Evolutionary conservation across 2,797 vertebrate genomes (phyloP), one percentile per base, ranked within the genome.

Genomic region (Erpetoichthys calabaricus): DNA sequence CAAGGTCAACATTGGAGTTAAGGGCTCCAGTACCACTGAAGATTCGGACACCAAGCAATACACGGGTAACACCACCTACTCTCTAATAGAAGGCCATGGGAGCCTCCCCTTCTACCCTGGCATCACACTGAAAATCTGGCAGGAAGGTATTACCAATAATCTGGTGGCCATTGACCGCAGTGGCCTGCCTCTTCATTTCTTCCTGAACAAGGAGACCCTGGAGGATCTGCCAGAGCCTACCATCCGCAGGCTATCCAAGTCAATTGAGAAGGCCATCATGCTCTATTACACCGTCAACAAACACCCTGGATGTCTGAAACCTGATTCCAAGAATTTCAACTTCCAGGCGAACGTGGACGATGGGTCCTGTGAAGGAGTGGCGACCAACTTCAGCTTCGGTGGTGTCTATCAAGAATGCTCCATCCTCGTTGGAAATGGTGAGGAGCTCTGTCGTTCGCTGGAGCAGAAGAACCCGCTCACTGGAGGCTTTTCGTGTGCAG

Each of bases 111-210:
- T 92, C 59, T 92, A 89, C 61, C 89, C 91, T 0, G 91, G 91
- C 5, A 92, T 95, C 72, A 91, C 87, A 57, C 75, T 97, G 60
- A 80, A 91, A 78, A 77, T 73, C 49, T 95, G 92, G 91, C 92
- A 97, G 68, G 83, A 92, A 64, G 78, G 71, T 44, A 90, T 77
- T 42, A 60, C 53, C 45, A 92, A 94, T 75, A 89, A 92, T 70
- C 76, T 94, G 62, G 88, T 95, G 59, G 87, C 86, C 42, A 75
- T 94, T 0, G 92, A 96, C 64, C 85, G 89, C 3, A 73, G 75
- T 0, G 92, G 92, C 43, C 65, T 89, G 62, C 88, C 91, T 1
- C 61, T 96, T 7, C 70, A 83, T 45, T 81, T 76, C 65, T 85
- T 91, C 49, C 80, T 95, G 60, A 89, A 72, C 60, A 70, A 68